Evolutionary conservation across 2,113 vertebrate genomes (phyloP).

Genomic region (Origma solitaria): DNA sequence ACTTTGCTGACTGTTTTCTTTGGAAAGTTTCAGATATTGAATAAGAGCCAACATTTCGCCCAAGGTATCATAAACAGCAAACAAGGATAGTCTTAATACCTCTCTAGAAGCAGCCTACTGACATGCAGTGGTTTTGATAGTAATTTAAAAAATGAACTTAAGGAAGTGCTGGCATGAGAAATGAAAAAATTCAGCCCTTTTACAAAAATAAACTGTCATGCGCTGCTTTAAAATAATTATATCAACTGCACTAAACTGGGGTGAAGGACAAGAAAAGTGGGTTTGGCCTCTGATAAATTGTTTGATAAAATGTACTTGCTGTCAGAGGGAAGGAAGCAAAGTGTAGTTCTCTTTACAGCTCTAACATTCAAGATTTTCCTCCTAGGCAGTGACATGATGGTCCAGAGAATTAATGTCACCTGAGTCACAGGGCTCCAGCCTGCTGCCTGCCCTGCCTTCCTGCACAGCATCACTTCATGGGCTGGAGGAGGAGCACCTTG

Average conservation of each 20-base stretch:
- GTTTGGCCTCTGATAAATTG: neutral
- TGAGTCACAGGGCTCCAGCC: neutral
- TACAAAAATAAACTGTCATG: neutral
- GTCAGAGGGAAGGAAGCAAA: neutral
- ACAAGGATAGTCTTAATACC: neutral
- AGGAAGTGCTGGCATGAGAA: neutral
- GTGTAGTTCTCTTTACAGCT: neutral
- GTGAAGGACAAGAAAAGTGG: neutral
- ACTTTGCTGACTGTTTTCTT: constrained; percentile 46
- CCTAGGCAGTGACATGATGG: neutral
- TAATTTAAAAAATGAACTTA: neutral
- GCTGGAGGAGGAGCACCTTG: neutral
- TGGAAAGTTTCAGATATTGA: constrained; percentile 51
- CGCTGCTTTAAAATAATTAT: neutral
- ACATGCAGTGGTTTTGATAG: neutral
- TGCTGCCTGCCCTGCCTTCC: neutral
- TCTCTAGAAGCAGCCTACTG: neutral
- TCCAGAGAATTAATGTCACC: neutral
- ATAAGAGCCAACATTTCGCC: constrained; percentile 14
- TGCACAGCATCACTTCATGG: neutral
- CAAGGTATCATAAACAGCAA: constrained; percentile 44
- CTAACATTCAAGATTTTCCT: neutral
- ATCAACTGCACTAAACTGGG: neutral
- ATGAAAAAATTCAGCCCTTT: neutral
- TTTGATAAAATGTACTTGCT: neutral